Conservation (phyloP, 2,888 invertebrate species). For the Invenusta paracnida region DNA sequence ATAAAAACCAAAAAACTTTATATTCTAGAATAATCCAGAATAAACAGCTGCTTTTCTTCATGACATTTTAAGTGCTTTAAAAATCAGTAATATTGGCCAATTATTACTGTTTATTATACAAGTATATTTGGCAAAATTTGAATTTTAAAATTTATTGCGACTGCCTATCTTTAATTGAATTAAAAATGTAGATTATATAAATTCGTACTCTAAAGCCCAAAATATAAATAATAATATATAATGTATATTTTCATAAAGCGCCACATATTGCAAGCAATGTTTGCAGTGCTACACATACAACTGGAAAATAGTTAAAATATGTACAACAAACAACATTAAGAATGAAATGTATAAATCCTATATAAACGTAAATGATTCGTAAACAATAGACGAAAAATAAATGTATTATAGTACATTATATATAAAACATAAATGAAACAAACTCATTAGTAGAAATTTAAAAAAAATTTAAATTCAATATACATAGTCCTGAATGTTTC, state of each 20-base stretch:
- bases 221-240: conserved; percentile 35
- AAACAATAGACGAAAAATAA: not conserved
- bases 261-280: not conserved
- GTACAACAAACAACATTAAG: not conserved
- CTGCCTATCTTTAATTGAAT: no score
- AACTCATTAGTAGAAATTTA: not conserved
- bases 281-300: not conserved
- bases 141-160: no score
- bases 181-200: no score
- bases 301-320: not conserved
- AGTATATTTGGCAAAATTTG: no score
- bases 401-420: not conserved
- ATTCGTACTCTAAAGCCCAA: no score
- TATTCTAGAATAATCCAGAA: no score
- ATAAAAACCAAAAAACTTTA: no score
- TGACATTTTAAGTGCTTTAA: no score
- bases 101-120: no score
- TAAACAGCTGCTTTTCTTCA: no score
- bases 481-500: not conserved
- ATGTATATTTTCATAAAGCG: not conserved
- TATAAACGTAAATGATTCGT: not conserved
- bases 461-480: not conserved
- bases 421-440: not conserved
- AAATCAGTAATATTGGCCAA: no score
- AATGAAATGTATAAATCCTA: not conserved